Evolutionary conservation across 1,140 invertebrate species (phyloP).

Genomic region (Hyposmocoma kahamanoa): DNA sequence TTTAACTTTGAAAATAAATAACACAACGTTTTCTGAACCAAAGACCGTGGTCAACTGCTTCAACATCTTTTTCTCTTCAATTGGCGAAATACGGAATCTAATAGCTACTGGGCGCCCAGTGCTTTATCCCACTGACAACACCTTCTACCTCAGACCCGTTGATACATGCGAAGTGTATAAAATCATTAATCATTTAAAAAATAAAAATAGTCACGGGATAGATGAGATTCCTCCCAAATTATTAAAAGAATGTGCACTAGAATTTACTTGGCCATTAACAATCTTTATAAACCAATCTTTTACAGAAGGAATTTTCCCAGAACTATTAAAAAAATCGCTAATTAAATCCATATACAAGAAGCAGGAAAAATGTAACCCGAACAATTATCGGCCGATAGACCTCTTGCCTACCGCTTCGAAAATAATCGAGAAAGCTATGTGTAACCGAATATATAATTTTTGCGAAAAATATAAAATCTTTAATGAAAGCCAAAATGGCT

Average conservation of each 20-base stretch:
- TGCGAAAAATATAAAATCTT: background rate
- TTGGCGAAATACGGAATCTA: background rate
- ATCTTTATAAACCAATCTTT: background rate
- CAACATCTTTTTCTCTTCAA: background rate
- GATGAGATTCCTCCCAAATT: background rate
- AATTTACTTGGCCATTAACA: background rate
- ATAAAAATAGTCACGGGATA: background rate
- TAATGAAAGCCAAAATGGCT: slow-evolving; percentile 5
- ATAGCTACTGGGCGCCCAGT: background rate
- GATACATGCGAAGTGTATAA: no score
- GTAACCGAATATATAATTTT: background rate
- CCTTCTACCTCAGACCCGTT: background rate
- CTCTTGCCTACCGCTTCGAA: background rate
- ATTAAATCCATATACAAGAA: background rate
- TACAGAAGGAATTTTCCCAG: background rate
- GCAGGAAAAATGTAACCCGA: background rate
- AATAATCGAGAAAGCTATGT: slow-evolving; percentile 11
- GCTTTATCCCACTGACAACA: no score
- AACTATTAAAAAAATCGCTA: background rate
- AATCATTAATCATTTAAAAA: background rate
- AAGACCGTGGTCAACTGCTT: background rate
- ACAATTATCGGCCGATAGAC: background rate
- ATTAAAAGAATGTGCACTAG: background rate
- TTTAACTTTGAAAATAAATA: background rate
- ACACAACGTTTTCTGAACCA: background rate